Evolutionary conservation across 2,888 invertebrate genomes (phyloP).

Genomic region (Lasiommata megera): DNA sequence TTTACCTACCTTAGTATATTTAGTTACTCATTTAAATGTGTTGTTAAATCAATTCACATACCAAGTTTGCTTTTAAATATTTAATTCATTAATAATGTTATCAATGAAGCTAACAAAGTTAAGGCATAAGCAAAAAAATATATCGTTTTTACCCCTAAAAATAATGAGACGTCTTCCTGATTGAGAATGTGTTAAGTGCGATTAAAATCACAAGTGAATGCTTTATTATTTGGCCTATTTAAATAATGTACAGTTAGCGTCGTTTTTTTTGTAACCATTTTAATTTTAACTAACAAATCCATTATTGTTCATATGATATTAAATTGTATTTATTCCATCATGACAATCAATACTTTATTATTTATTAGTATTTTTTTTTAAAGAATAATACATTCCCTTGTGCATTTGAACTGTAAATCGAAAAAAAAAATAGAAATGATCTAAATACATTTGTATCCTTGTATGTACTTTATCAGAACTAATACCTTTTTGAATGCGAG

Average conservation of each 20-base stretch:
- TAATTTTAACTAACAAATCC: neutral
- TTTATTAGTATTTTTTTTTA: slow-evolving; percentile 6
- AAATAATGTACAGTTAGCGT: too few relatives aligned
- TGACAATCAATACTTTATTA: neutral
- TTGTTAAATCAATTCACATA: too few relatives aligned
- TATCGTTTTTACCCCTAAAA: neutral
- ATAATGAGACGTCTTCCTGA: neutral
- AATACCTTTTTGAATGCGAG: slow-evolving; percentile 9
- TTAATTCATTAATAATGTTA: too few relatives aligned
- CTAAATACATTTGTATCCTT: neutral
- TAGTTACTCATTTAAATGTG: too few relatives aligned
- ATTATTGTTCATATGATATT: slow-evolving; percentile 7
- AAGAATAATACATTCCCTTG: slow-evolving; percentile 13
- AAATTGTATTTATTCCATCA: neutral
- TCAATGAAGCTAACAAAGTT: too few relatives aligned
- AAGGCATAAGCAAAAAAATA: too few relatives aligned
- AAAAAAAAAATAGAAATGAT: neutral
- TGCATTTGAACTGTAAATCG: slow-evolving; percentile 21
- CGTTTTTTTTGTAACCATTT: neutral
- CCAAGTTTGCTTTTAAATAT: too few relatives aligned
- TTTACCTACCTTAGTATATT: too few relatives aligned
- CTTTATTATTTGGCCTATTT: neutral
- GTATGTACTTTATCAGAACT: neutral
- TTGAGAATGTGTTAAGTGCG: neutral
- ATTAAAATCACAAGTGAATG: neutral